Evolutionary conservation across 2,888 invertebrate species (phyloP), one percentile per base, ranked within the genome.

Genomic region (Rosalia funebris): DNA sequence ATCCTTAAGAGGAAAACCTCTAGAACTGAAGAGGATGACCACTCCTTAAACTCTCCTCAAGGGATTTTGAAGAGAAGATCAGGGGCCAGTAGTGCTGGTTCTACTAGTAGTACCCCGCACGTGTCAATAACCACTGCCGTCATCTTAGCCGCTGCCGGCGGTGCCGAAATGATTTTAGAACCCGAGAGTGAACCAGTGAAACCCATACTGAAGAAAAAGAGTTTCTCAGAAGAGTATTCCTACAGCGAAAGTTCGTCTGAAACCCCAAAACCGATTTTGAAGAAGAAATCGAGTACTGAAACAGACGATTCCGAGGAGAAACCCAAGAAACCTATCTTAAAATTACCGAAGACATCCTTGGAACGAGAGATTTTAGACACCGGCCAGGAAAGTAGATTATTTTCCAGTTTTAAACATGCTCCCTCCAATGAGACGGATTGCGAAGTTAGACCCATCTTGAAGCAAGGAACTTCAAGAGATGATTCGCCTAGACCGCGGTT

Each of bases 131-230:
- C 88, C 68, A 88, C 88, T 73, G 88, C 89, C 54, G 88, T 88
- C 37, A 84, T 88, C 60, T 82, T 88, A 74, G 87, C 88, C 59
- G 88, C 88, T 59, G 88, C 88, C 16, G 85, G 86, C 64, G 87
- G 87, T 55, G 86, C 72, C 0, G 72, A 72, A 56, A 72, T 72
- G 63, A 60, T 75, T 11, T 53, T 76, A 14, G 88, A 86, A 72
- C 78, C 78, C 0, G 57, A 65, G 3, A 45, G 44, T 4, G 71
- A 71, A 44, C 53, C 67, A 0, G 88, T 92, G 0, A 86, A 89
- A 71, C 93, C 93, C 1, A 94, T 94, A 71, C 82, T 94, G 9
- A 94, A 94, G 82, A 91, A 92, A 82, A 93, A 93, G 77, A 90
- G 90, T 73, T 88, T 89, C 72, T 87, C 88, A 2, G 90, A 91